Percentiles rank a stretch among this genome's conserved stretches.
Conservation (phyloP, 2,113 vertebrate genomes). For the Ailuropoda melanoleuca region DNA sequence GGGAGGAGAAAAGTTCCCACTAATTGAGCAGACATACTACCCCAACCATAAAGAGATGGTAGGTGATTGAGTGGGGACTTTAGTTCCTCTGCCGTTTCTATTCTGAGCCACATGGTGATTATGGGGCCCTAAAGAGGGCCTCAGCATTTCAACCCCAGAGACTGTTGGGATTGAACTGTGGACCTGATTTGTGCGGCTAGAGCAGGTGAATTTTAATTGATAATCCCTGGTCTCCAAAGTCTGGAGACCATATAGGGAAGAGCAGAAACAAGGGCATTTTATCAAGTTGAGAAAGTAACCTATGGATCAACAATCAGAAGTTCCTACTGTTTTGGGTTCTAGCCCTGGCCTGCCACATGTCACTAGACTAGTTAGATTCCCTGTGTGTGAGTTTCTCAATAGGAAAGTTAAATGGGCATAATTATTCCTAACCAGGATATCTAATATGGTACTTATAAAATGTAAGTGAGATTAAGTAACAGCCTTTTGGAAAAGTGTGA, state of each 20-base stretch:
- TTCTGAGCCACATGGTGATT: not conserved
- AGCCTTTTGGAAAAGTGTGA: not conserved
- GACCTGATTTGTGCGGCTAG: not conserved
- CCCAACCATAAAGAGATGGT: slow-evolving; percentile 99
- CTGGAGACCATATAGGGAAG: not conserved
- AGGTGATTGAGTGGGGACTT: slow-evolving; percentile 69
- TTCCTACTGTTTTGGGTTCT: not conserved
- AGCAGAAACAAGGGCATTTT: not conserved
- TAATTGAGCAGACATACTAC: slow-evolving; percentile 98
- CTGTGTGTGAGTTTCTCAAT: not conserved
- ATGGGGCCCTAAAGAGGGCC: not conserved
- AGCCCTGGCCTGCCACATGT: not conserved
- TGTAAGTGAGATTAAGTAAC: not conserved
- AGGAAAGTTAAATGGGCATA: not conserved
- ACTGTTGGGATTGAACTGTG: not conserved
- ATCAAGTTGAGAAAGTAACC: not conserved
- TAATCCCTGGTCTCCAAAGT: not conserved
- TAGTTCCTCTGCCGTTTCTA: not conserved
- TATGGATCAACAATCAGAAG: not conserved
- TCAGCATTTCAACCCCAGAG: not conserved
- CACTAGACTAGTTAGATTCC: not conserved
- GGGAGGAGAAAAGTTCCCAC: slow-evolving; percentile 95
- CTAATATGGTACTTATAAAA: not conserved
- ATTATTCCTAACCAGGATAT: not conserved
- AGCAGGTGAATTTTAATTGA: not conserved